A percentile compares a stretch with the other conserved stretches of the same genome.
phyloP scores from a whole-genome alignment of 2,888 invertebrate genomes.

The Archaeoteleia sp. region DNA sequence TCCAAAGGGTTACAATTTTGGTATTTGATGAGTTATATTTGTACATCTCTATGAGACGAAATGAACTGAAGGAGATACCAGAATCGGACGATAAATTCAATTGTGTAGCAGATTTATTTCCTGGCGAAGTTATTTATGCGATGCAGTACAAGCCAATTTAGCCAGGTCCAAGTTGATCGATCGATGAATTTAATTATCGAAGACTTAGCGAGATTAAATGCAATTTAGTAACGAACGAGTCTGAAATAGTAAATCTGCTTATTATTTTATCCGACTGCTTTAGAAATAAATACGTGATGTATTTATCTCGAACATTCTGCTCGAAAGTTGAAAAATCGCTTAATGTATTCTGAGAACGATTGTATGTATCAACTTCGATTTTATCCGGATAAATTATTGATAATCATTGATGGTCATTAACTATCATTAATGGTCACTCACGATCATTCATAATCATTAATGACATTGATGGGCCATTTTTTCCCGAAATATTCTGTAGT shows the following conservation, averaged over 20 bases:
- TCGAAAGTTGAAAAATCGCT: background rate
- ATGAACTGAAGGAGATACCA: slow-evolving; percentile 4
- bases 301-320: slow-evolving; percentile 7
- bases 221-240: slow-evolving; percentile 19
- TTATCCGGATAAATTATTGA: too few relatives aligned
- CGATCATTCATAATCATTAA: too few relatives aligned
- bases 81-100: slow-evolving; percentile 18
- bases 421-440: too few relatives aligned
- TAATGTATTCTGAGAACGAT: slow-evolving; percentile 2
- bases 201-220: slow-evolving; percentile 33
- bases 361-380: too few relatives aligned
- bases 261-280: slow-evolving; percentile 21
- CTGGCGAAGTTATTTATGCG: slow-evolving; percentile 14
- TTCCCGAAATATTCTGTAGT: too few relatives aligned
- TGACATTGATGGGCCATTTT: too few relatives aligned
- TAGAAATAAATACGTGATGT: background rate
- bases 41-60: background rate
- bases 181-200: slow-evolving; percentile 42
- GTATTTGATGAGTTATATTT: background rate
- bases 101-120: slow-evolving; percentile 22
- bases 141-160: slow-evolving; percentile 12
- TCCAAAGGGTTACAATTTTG: too few relatives aligned
- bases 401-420: too few relatives aligned
- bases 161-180: slow-evolving; percentile 27
- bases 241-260: slow-evolving; percentile 24